These are phyloP conservation scores for Equus quagga DNA, from an alignment of 2,113 vertebrate genomes.

Conservation along the genomic window DNA sequence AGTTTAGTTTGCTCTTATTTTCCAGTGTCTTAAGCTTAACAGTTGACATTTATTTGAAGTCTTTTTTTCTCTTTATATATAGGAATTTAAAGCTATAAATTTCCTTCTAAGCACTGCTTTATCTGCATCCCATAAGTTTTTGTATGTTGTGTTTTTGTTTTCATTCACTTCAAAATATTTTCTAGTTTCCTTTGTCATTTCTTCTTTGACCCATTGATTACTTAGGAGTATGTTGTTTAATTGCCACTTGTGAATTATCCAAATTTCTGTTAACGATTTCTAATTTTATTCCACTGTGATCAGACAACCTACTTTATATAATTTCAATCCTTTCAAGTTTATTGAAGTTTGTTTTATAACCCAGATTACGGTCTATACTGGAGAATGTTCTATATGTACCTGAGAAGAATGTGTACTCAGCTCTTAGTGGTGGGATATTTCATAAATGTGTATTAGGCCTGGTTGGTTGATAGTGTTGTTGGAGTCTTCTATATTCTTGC, in stretches of 20 bases:
- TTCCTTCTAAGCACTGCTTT: not conserved
- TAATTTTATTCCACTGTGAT: not conserved
- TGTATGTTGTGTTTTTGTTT: not conserved
- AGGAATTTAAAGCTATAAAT: not conserved
- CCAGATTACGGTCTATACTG: not conserved
- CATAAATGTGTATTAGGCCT: not conserved
- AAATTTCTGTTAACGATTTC: not conserved
- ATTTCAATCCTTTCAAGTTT: not conserved
- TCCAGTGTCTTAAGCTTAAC: not conserved
- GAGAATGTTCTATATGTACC: not conserved
- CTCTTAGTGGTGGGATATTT: not conserved
- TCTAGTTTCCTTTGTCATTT: not conserved
- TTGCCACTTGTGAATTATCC: not conserved
- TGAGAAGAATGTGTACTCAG: not conserved
- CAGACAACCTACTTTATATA: not conserved
- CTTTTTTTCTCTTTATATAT: not conserved
- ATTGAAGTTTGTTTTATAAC: not conserved
- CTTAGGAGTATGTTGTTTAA: not conserved
- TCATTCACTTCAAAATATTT: not conserved
- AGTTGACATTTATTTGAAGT: not conserved
- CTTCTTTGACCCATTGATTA: not conserved
- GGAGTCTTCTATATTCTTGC: not conserved
- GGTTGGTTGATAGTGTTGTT: not conserved
- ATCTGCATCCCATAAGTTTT: not conserved
- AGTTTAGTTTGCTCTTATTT: not conserved